phyloP scores from a whole-genome alignment of 2,888 invertebrate species.

The Lobophora halterata region DNA sequence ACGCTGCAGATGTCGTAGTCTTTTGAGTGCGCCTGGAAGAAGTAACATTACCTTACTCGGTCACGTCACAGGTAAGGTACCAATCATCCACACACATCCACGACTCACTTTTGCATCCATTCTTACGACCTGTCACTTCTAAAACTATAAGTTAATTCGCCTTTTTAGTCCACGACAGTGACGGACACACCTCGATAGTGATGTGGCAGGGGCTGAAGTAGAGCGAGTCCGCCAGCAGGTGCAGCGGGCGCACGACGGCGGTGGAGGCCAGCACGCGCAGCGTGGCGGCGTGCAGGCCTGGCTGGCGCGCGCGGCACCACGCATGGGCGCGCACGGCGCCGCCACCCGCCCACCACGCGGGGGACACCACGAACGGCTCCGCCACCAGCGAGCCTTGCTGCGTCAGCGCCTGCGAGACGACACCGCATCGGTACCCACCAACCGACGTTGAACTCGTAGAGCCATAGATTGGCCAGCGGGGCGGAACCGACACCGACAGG shows the following conservation, averaged over 20 bases:
- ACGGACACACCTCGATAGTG: constrained; percentile 41
- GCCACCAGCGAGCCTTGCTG: constrained; percentile 34
- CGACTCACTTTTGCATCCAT: no score
- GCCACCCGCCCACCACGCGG: constrained; percentile 54
- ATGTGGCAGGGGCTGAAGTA: constrained; percentile 46
- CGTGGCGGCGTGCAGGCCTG: constrained; percentile 17
- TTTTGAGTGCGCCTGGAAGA: constrained; percentile 62
- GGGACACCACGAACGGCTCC: constrained; percentile 45
- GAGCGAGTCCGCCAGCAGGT: constrained; percentile 56
- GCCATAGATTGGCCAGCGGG: no score
- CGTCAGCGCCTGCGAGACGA: constrained; percentile 30
- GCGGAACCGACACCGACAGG: no score
- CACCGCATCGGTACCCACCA: no score
- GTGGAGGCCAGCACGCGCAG: constrained; percentile 50
- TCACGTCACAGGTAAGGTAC: no score
- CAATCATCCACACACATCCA: no score
- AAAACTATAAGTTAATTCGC: no score
- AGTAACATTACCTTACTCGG: no score
- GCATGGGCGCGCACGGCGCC: constrained; percentile 39
- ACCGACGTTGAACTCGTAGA: no score
- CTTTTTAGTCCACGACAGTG: no score
- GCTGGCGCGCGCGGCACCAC: constrained; percentile 46
- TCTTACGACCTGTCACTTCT: no score
- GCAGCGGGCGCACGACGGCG: constrained; percentile 45
- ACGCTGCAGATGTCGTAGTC: constrained; percentile 60